phyloP scores from a whole-genome alignment of 2,113 vertebrate genomes.

The Sakesphorus luctuosus region DNA sequence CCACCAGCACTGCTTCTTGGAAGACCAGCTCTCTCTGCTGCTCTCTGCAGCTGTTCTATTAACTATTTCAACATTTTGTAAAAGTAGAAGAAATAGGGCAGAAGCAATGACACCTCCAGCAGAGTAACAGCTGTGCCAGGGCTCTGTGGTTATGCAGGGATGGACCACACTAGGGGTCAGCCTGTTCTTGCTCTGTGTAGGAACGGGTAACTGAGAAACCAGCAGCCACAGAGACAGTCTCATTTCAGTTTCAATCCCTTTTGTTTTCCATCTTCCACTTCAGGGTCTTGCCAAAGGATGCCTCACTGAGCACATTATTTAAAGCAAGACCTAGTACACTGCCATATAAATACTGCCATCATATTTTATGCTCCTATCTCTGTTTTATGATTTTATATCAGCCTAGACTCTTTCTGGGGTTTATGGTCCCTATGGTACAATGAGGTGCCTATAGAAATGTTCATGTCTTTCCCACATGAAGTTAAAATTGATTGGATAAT shows the following conservation, averaged over 20 bases:
- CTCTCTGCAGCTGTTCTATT: neutral
- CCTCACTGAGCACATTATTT: neutral
- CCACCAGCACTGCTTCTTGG: neutral
- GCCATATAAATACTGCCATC: neutral
- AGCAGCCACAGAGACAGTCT: neutral
- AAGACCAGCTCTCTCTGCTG: neutral
- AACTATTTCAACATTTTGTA: neutral
- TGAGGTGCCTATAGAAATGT: neutral
- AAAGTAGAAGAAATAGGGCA: neutral
- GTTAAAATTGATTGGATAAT: conserved; percentile 33
- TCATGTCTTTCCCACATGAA: neutral
- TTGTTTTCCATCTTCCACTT: neutral
- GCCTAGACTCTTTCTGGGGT: neutral
- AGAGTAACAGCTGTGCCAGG: rapidly evolving
- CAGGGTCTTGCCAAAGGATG: neutral
- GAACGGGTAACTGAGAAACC: neutral
- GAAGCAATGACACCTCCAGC: neutral
- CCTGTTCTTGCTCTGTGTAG: rapidly evolving
- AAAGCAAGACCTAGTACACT: neutral
- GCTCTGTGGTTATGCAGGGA: neutral
- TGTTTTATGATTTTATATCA: neutral
- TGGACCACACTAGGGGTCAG: neutral
- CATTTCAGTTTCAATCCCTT: neutral
- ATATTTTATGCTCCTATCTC: neutral
- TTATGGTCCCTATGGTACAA: neutral